Evolutionary conservation across 1,140 invertebrate species (phyloP).

Genomic region (Homarus americanus): DNA sequence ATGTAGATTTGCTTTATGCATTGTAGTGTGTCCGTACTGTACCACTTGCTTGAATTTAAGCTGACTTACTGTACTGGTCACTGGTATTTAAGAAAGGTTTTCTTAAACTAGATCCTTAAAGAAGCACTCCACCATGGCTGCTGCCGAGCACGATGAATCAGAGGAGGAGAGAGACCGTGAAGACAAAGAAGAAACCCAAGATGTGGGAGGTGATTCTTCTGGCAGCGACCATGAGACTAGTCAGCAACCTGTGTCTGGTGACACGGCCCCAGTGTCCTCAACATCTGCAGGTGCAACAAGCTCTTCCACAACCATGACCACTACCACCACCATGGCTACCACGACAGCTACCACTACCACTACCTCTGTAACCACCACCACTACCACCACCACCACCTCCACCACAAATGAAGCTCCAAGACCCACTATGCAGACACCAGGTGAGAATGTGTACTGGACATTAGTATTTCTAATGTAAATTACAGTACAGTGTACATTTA

Average conservation of each 20-base stretch:
- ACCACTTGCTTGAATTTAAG: too few relatives aligned
- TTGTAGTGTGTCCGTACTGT: too few relatives aligned
- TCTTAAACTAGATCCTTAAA: slow-evolving; percentile 60
- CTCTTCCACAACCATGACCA: background rate
- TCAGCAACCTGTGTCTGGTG: background rate
- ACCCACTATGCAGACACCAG: slow-evolving; percentile 42
- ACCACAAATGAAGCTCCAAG: slow-evolving; percentile 37
- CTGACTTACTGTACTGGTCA: too few relatives aligned
- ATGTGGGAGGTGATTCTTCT: slow-evolving; percentile 4
- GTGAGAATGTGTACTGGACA: too few relatives aligned
- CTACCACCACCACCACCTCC: slow-evolving; percentile 41
- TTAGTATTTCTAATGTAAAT: too few relatives aligned
- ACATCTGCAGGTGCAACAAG: background rate
- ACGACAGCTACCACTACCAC: slow-evolving; percentile 5
- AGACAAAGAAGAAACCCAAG: slow-evolving; percentile 50
- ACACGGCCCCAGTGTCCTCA: background rate
- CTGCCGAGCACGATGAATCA: slow-evolving; percentile 73
- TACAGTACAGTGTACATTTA: too few relatives aligned
- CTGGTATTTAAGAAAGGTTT: background rate
- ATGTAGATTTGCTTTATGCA: too few relatives aligned
- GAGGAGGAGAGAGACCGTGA: slow-evolving; percentile 71
- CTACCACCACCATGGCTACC: slow-evolving; percentile 8
- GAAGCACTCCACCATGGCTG: slow-evolving; percentile 71
- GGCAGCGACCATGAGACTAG: slow-evolving; percentile 43
- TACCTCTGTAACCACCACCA: slow-evolving; percentile 24